These are phyloP conservation scores for Drosophila malerkotliana DNA, from an alignment of 1,140 invertebrate species.

Conservation along the genomic window DNA sequence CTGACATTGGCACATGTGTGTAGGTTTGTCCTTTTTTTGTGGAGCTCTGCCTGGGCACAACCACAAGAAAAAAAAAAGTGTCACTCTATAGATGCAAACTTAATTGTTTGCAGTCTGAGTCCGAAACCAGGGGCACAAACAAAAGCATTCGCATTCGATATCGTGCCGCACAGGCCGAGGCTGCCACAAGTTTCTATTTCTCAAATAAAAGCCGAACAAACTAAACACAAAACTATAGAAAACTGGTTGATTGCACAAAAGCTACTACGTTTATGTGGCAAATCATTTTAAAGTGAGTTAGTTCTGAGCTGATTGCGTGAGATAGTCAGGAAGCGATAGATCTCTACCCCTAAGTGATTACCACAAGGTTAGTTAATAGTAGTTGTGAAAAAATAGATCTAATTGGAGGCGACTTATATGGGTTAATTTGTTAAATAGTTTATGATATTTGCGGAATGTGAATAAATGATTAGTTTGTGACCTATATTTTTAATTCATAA, in stretches of 20 bases:
- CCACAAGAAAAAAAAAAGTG: constrained; percentile 76
- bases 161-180: constrained; percentile 18
- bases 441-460: not conserved
- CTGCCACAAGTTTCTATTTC: constrained; percentile 47
- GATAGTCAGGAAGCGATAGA: not conserved
- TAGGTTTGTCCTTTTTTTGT: constrained; percentile 14
- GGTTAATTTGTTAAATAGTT: not conserved
- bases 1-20: constrained; percentile 31
- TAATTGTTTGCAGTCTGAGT: constrained; percentile 64
- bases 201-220: constrained; percentile 32
- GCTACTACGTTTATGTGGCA: constrained; percentile 1
- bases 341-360: constrained; percentile 1
- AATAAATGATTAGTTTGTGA: not conserved
- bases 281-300: constrained; percentile 20
- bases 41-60: constrained; percentile 13
- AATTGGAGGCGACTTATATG: not conserved
- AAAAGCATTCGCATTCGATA: constrained; percentile 38
- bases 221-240: constrained; percentile 8
- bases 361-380: not conserved
- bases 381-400: not conserved
- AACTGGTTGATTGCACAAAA: constrained; percentile 26
- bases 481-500: not conserved
- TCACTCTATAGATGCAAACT: constrained; percentile 66
- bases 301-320: constrained; percentile 4
- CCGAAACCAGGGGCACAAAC: constrained; percentile 42